Conservation (phyloP, 23 tunicate species). For the Halocynthia aurantium region DNA sequence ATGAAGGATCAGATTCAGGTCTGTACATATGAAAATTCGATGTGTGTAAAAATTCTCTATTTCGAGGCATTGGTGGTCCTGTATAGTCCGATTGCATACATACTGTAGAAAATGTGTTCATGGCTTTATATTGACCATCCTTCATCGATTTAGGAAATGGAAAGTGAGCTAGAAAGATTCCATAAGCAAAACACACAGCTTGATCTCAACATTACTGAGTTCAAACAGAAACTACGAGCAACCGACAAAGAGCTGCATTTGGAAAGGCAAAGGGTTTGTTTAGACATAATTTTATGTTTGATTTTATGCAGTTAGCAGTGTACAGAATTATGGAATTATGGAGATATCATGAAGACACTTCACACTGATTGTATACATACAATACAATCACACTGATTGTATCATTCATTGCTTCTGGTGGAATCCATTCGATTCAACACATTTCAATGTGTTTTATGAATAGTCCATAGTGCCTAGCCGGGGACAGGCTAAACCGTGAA, state of each 20-base stretch:
- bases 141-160: conserved; percentile 75
- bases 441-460: too few relatives aligned
- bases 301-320: not conserved
- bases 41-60: conserved; percentile 1
- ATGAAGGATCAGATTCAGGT: conserved; percentile 99
- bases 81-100: not conserved
- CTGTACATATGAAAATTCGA: not conserved
- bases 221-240: conserved; percentile 83
- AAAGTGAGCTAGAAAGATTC: conserved; percentile 97
- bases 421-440: not conserved
- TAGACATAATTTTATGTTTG: not conserved
- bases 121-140: not conserved
- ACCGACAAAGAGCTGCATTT: conserved; percentile 81
- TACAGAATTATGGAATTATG: not conserved
- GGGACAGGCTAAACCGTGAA: too few relatives aligned
- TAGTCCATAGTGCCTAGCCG: too few relatives aligned
- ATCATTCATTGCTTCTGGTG: too few relatives aligned
- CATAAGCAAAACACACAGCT: conserved; percentile 97
- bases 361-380: too few relatives aligned
- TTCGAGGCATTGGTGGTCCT: not conserved
- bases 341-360: not conserved
- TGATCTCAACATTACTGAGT: conserved; percentile 85
- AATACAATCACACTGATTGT: too few relatives aligned
- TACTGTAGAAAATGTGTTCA: not conserved
- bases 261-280: conserved; percentile 80